Evolutionary conservation across 2,888 invertebrate species (phyloP).

Genomic region (Drosophila buzzatii): DNA sequence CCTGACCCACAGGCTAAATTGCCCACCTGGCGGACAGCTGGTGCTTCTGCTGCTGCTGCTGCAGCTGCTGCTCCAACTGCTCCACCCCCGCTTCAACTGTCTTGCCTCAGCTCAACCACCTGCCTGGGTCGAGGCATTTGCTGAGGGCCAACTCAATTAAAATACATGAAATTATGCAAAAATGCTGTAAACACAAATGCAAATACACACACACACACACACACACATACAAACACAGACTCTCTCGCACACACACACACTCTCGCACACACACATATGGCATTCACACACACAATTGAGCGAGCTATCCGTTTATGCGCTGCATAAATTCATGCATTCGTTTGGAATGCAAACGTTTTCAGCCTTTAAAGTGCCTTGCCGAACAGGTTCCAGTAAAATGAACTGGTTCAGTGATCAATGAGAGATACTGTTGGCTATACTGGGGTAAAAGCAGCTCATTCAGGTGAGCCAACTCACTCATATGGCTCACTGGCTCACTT

Average conservation of each 20-base stretch:
- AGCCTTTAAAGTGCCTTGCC: neutral
- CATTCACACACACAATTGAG: neutral
- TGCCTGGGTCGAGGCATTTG: slow-evolving; percentile 11
- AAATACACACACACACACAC: slow-evolving; percentile 12
- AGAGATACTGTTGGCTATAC: too few relatives aligned
- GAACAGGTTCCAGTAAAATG: neutral
- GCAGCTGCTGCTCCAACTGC: neutral
- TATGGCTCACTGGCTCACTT: too few relatives aligned
- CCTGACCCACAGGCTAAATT: slow-evolving; percentile 11
- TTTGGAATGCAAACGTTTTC: neutral
- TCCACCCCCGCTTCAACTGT: neutral
- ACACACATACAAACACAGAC: neutral
- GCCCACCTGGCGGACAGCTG: slow-evolving; percentile 9
- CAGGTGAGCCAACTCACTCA: too few relatives aligned
- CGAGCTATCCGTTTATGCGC: slow-evolving; percentile 29
- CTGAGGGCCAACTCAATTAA: slow-evolving; percentile 66
- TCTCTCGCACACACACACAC: neutral
- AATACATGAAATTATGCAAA: slow-evolving; percentile 73
- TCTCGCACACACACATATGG: neutral
- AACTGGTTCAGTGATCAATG: neutral
- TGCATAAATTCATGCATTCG: slow-evolving; percentile 6
- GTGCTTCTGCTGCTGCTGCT: neutral
- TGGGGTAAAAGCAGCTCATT: too few relatives aligned
- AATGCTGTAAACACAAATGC: slow-evolving; percentile 44
- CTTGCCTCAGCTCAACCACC: neutral